A percentile compares a stretch with the other conserved stretches of the same genome.
Conservation (phyloP, 2,113 vertebrate species). For the Syngnathus scovelli region DNA sequence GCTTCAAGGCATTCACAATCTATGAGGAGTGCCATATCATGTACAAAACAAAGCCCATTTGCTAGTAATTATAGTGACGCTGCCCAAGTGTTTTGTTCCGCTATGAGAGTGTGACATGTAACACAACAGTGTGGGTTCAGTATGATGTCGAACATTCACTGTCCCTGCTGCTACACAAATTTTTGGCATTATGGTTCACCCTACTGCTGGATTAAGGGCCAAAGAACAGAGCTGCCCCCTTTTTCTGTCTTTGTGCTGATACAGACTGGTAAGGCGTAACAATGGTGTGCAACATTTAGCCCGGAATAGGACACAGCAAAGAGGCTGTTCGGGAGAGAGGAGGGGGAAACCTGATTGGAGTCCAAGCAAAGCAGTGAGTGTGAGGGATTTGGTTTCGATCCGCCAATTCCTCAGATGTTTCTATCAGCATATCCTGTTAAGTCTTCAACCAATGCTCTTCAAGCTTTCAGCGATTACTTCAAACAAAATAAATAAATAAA, state of each 20-base stretch:
- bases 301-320: neutral
- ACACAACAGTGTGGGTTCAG: constrained; percentile 3
- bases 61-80: neutral
- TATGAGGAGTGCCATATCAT: neutral
- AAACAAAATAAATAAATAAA: too few relatives aligned
- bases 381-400: neutral
- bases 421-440: neutral
- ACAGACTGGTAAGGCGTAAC: neutral
- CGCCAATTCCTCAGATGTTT: neutral
- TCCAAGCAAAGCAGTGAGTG: neutral
- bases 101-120: constrained; percentile 1
- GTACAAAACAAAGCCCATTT: neutral
- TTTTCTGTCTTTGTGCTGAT: constrained; percentile 6
- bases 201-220: constrained; percentile 3
- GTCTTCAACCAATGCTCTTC: neutral
- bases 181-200: neutral
- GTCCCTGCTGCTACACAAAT: neutral
- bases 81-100: neutral
- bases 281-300: neutral
- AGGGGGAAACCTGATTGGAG: neutral
- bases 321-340: neutral
- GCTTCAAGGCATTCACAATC: constrained; percentile 12
- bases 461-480: neutral
- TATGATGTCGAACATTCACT: neutral
- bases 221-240: constrained; percentile 3